A percentile compares a stretch with the other conserved stretches of the same genome.
These are phyloP conservation scores for Periophthalmus magnuspinnatus DNA, from an alignment of 2,797 vertebrate genomes.

Conservation along the genomic window DNA sequence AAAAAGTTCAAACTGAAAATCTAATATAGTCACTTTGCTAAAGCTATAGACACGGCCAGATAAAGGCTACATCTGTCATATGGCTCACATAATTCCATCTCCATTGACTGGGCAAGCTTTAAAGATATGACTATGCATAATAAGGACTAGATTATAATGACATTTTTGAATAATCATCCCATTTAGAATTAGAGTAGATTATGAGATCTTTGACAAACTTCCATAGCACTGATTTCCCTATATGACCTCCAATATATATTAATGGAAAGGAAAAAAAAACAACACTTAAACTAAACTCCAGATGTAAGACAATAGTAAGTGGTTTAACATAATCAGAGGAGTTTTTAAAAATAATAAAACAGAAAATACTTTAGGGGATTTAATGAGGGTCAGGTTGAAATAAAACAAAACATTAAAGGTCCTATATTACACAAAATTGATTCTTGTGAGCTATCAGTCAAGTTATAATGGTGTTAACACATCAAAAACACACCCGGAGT, in stretches of 20 bases:
- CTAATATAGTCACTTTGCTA: too few relatives aligned
- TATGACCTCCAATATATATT: too few relatives aligned
- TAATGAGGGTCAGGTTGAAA: constrained; percentile 41
- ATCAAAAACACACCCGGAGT: too few relatives aligned
- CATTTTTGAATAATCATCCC: constrained; percentile 32
- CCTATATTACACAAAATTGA: too few relatives aligned
- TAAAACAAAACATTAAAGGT: background rate
- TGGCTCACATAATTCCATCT: constrained; percentile 1
- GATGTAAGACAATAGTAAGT: too few relatives aligned
- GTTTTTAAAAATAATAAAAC: background rate
- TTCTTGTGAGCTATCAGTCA: too few relatives aligned
- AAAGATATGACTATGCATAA: constrained; percentile 24
- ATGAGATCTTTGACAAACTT: constrained; percentile 39
- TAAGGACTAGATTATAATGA: constrained; percentile 12
- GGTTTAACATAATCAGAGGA: too few relatives aligned
- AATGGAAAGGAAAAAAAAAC: too few relatives aligned
- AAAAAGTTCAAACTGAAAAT: too few relatives aligned
- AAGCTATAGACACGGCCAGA: background rate
- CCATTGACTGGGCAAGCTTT: background rate
- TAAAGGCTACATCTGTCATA: background rate
- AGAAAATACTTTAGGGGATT: constrained; percentile 2
- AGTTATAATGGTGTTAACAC: too few relatives aligned
- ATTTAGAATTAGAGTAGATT: constrained; percentile 47
- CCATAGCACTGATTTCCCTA: constrained; percentile 30
- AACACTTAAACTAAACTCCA: constrained; percentile 1